Percentiles rank a stretch among this genome's conserved stretches.
Conservation (phyloP, 2,888 invertebrate genomes). For the Ferdinandea cuprea region DNA sequence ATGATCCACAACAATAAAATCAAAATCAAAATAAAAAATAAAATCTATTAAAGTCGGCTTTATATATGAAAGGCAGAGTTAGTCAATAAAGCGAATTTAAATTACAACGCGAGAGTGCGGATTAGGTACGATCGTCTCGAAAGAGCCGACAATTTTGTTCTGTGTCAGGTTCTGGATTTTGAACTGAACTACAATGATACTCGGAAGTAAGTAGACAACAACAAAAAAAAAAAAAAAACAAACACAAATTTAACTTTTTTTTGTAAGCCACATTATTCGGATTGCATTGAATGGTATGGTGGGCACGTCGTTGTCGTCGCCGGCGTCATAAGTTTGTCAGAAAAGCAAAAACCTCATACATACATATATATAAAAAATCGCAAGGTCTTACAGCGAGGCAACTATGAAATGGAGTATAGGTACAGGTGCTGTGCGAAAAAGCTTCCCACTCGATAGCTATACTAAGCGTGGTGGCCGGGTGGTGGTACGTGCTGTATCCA, state of each 20-base stretch:
- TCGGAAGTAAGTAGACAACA: conserved; percentile 61
- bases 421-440: conserved; percentile 35
- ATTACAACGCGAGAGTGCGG: conserved; percentile 26
- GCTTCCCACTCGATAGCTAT: conserved; percentile 21
- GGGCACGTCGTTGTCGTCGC: conserved; percentile 26
- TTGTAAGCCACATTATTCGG: conserved; percentile 16
- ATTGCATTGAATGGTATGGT: conserved; percentile 29
- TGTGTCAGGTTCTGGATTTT: conserved; percentile 24
- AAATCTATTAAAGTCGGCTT: conserved; percentile 28
- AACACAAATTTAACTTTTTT: conserved; percentile 41
- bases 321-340: background rate
- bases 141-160: conserved; percentile 33
- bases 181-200: conserved; percentile 67
- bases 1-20: conserved; percentile 31
- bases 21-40: conserved; percentile 20
- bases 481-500: conserved; percentile 48
- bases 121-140: conserved; percentile 25
- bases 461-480: conserved; percentile 7
- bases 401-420: background rate
- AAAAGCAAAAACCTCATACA: conserved; percentile 14
- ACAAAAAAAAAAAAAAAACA: conserved; percentile 48
- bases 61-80: background rate
- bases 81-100: conserved; percentile 8
- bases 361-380: conserved; percentile 4
- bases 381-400: conserved; percentile 42